Base-by-base conservation (phyloP, 2,888 invertebrate species). In the Catocala fraxini region DNA sequence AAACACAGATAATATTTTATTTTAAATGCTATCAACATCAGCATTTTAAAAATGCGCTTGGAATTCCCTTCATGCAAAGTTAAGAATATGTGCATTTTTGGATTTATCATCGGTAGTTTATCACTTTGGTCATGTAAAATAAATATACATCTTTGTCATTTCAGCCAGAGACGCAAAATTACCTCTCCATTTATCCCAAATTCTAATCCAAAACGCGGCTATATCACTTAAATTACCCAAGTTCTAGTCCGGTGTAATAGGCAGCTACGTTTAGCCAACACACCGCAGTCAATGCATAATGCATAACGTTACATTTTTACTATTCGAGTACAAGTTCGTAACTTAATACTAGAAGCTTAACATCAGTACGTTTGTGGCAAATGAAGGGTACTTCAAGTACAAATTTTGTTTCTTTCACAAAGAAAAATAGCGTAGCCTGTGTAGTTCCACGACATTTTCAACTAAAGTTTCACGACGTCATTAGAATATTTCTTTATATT, bases 281-380 rank as follows among this genome's bases (percentile, higher is more conserved):
- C 73, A 77, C 70, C 74, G 73, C 74, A 74, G 67, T 65, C 65
- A 67, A 76, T 85, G 85, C 83, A 85, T 85, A 72, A 85, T 85
- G 83, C 83, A 85, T 84, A 84, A 74, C 73, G 75, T 69, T 80
- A 84, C 81, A 85, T 85, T 85, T 83, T 84, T 82, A 80, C 81
- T 74, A 76, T 71, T 73, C 69, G 70, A 65, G 65, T 65, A 41
- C 46, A 58, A 46, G 58, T 12, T 34, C 53, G 59, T 62, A 64
- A 72, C 63, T 77, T 77, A 75, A 80, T 75, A 79, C 70, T 63
- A 73, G 81, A 74, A 84, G 80, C 78, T 83, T 84, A 83, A 72
- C 52, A 47, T 34, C 42, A 35, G 11, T 47, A 48, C 46, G 39
- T 57, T 49, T n/a, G 49, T 41, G 62, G 25, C 56, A 57, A 47